Percentiles rank a stretch among this genome's conserved stretches.
Conservation (phyloP, 2,888 invertebrate genomes). For the Diarsia mendica region DNA sequence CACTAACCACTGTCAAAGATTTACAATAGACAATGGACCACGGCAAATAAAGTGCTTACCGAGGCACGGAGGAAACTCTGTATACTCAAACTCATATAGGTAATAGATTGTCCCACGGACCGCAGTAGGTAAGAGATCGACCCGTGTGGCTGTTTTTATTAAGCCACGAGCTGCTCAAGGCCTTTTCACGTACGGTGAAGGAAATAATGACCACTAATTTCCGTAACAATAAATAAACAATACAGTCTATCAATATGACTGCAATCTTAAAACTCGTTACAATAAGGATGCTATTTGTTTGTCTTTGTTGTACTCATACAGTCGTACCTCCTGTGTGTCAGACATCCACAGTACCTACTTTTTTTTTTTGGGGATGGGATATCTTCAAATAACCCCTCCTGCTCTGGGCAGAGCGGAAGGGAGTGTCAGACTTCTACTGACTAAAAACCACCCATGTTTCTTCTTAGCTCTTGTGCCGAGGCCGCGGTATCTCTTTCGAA, state of each 20-base stretch:
- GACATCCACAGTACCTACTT: not conserved
- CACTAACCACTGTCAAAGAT: not conserved
- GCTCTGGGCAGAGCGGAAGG: too few species aligned
- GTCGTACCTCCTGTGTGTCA: not conserved
- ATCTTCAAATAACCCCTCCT: too few species aligned
- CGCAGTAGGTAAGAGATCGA: too few species aligned
- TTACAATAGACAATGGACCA: not conserved
- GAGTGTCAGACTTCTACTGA: too few species aligned
- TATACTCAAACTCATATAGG: not conserved
- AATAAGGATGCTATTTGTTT: not conserved
- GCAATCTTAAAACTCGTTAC: not conserved
- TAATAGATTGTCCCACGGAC: too few species aligned
- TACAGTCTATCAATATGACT: not conserved
- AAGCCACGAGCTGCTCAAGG: not conserved
- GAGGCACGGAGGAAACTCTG: not conserved
- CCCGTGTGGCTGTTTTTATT: too few species aligned
- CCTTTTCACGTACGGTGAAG: not conserved
- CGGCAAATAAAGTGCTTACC: not conserved
- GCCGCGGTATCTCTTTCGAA: too few species aligned
- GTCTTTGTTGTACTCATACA: not conserved
- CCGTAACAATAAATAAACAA: too few species aligned
- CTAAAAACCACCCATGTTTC: too few species aligned
- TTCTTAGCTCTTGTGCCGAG: too few species aligned
- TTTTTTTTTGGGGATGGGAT: too few species aligned
- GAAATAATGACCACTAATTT: not conserved